Evolutionary conservation across 2,113 vertebrate genomes (phyloP), one percentile per base, ranked within the genome.

Genomic region (Formicarius rufipectus): DNA sequence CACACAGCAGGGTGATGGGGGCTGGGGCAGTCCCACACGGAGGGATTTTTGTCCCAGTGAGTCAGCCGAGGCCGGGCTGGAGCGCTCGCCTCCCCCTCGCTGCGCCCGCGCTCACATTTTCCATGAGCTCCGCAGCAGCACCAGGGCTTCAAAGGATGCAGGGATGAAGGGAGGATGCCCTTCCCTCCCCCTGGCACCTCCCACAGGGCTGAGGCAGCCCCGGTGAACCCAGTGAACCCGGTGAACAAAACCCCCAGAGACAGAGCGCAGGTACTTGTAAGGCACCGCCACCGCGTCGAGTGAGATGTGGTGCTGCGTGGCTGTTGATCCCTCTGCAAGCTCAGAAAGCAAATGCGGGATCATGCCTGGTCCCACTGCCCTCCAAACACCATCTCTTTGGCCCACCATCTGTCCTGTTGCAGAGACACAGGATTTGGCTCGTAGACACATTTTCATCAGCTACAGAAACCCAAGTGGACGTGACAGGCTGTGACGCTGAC

Each of bases 1-100:
- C 12, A 23, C 2, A 0, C 1, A 11, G 17, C 3, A 3, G 87
- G 74, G 75, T 59, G 74, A 71, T 7, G 1, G 1, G 82, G 88
- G 42, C 52, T 11, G 39, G 42, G 14, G 56, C 56, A 12, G 69
- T 27, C 93, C 68, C 59, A 77, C 10, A 60, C 19, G 9, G 60
- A 56, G 56, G 56, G 0, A 7, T 7, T 49, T 63, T 13, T 56
- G 72, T 56, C 25, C 6, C 47, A 1, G 1, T 64, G 63, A 86
- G n/a, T 83, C 80, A 86, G 91, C 73, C 35, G 8, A 50, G 37
- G 40, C 44, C 59, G 44, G 53, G 52, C 33, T 76, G 33, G 39
- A 35, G 37, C 39, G 63, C 49, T 93, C 44, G 20, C 40, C 77
- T 76, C 28, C 58, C 37, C 2, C 7, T 37, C 28, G 77, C 63